These are phyloP conservation scores for Coremacera marginata DNA, from an alignment of 2,888 invertebrate genomes.

Conservation along the genomic window DNA sequence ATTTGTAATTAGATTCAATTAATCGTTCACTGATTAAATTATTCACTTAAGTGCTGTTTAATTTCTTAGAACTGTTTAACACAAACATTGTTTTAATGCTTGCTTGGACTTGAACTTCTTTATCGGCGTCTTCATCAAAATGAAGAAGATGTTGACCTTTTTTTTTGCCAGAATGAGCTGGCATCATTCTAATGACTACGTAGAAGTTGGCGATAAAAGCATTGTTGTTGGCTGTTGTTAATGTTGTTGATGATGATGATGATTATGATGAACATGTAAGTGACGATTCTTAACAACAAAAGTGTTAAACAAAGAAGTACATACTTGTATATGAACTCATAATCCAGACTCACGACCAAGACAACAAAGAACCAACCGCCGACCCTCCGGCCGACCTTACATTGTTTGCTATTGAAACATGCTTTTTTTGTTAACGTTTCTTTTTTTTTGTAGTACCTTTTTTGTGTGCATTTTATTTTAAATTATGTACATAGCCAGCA, in stretches of 20 bases:
- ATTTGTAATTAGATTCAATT: too few relatives aligned
- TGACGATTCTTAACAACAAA: neutral
- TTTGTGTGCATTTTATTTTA: neutral
- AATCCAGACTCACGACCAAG: neutral
- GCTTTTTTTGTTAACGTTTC: neutral
- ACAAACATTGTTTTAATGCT: too few relatives aligned
- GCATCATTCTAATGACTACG: neutral
- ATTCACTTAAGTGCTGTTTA: too few relatives aligned
- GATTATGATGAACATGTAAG: too few relatives aligned
- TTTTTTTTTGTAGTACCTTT: neutral
- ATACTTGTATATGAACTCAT: neutral
- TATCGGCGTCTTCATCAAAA: neutral
- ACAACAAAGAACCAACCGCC: neutral
- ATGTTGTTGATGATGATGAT: neutral
- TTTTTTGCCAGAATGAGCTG: neutral
- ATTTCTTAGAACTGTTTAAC: too few relatives aligned
- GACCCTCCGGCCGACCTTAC: neutral
- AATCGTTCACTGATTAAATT: too few relatives aligned
- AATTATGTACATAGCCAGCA: too few relatives aligned
- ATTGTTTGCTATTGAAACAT: neutral
- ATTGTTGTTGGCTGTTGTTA: neutral
- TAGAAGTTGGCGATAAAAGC: neutral
- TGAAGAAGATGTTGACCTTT: slow-evolving; percentile 12
- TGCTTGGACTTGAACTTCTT: too few relatives aligned
- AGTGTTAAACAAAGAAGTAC: neutral